Percentiles rank a stretch among this genome's conserved stretches.
Conservation (phyloP, 2,113 vertebrate genomes). For the Syngnathus floridae region DNA sequence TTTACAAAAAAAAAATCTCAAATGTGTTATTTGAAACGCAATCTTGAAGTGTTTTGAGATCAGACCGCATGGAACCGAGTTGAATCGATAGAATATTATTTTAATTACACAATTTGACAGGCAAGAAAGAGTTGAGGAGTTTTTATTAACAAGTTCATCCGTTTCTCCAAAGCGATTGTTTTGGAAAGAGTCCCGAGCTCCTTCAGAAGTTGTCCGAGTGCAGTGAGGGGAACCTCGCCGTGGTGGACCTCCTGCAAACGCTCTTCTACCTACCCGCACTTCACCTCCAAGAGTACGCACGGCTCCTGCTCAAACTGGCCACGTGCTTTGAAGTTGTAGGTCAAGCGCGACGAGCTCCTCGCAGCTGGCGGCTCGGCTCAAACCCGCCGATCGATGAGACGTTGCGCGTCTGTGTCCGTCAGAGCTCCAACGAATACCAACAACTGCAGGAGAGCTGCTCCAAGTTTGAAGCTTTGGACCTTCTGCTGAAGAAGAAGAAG, state of each 20-base stretch:
- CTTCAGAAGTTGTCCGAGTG: conserved; percentile 80
- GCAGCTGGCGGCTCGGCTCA: no score
- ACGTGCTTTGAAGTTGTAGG: conserved; percentile 93
- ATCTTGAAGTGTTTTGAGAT: no score
- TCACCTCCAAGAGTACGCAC: conserved; percentile 83
- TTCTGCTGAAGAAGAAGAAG: conserved; percentile 81
- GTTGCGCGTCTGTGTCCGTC: not conserved
- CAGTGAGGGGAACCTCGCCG: conserved; percentile 73
- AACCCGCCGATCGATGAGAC: no score
- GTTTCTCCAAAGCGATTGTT: conserved; percentile 74
- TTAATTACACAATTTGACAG: no score
- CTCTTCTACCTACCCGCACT: conserved; percentile 84
- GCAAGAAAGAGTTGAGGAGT: not conserved
- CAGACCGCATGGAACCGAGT: no score
- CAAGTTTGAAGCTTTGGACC: conserved; percentile 79
- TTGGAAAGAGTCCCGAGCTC: conserved; percentile 84
- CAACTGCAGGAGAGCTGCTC: conserved; percentile 84
- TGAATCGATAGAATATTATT: no score
- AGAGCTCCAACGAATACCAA: conserved; percentile 85
- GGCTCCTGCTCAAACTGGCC: conserved; percentile 87
- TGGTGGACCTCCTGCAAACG: conserved; percentile 76
- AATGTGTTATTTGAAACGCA: not conserved
- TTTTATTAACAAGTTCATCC: not conserved
- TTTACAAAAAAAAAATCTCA: not conserved
- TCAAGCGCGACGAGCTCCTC: not conserved